These are phyloP conservation scores for Cygnus olor DNA, from an alignment of 2,797 vertebrate genomes.

Conservation along the genomic window DNA sequence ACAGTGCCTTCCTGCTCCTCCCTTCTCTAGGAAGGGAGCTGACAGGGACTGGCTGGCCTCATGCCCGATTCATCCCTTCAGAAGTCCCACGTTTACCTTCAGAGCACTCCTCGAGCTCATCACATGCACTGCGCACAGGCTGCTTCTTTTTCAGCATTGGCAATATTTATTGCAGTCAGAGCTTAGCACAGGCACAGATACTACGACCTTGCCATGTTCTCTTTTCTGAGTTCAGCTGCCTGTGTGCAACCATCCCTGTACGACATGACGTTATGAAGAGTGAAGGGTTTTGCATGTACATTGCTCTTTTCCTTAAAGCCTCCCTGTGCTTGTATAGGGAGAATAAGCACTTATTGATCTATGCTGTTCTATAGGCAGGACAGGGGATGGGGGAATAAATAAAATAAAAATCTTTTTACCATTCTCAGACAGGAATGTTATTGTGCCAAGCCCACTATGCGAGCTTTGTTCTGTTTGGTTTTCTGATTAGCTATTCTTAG, in stretches of 20 bases:
- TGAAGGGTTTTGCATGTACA: not conserved
- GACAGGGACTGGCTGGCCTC: too few relatives aligned
- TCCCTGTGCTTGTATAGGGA: not conserved
- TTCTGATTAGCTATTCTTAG: conserved; percentile 79
- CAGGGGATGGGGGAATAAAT: not conserved
- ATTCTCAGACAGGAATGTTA: conserved; percentile 75
- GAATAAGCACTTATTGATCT: conserved; percentile 60
- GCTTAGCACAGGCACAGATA: not conserved
- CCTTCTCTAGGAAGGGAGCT: not conserved
- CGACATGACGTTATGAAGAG: not conserved
- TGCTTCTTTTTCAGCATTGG: fast-evolving
- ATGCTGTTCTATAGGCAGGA: not conserved
- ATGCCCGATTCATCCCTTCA: not conserved
- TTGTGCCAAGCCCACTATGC: conserved; percentile 76
- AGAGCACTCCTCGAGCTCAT: too few relatives aligned
- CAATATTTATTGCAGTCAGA: not conserved
- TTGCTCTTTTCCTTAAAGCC: not conserved
- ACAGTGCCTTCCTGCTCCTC: not conserved
- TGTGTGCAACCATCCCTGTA: not conserved
- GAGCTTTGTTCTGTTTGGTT: conserved; percentile 76
- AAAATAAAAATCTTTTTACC: conserved; percentile 58
- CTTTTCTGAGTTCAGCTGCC: fast-evolving
- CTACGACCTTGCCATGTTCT: not conserved
- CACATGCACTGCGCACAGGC: fast-evolving
- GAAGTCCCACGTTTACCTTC: not conserved